Base-by-base conservation (phyloP, 2,797 vertebrate species). In the Rhinogobio ventralis region DNA sequence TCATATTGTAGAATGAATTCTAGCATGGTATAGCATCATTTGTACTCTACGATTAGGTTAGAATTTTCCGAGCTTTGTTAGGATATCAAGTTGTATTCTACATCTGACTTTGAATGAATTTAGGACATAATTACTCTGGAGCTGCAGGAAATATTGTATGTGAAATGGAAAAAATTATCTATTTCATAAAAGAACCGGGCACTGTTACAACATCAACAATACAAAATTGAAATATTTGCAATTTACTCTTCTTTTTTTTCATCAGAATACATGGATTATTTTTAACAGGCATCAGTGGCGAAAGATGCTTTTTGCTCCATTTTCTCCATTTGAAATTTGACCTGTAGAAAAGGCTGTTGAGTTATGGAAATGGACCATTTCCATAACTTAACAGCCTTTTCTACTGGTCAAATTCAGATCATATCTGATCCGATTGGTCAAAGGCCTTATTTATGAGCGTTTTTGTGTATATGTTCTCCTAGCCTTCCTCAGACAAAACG, bases 401-500 rank as follows among this genome's bases (percentile, higher is more conserved):
- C 19, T 28, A 53, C 19, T 3, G 67, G 83, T 71, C 62, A 72
- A 30, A 53, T 17, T 79, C 39, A 42, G 39, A 42, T 42, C 39
- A 42, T 73, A 89, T 75, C 45, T 49, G 64, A 84, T 79, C 78
- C 46, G 23, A 77, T 20, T 66, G 66, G 80, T 55, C 69, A 86
- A 79, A 39, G 62, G 33, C 45, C 28, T 78, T 83, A 39, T 82
- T 74, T 84, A n/a, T 64, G 36, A 42, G 19, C 36, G 4, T 74
- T 68, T 66, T 33, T 82, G 7, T 45, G 69, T 46, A 42, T 72
- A 53, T 84, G 42, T 23, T 49, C 82, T 75, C 14, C 7, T 23
- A 74, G 28, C 15, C 53, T 45, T 55, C 42, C 81, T 78, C 57
- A 75, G 55, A 86, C 78, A 84, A 89, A 89, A 82, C 28, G 78